Evolutionary conservation across 2,888 invertebrate species (phyloP).

Genomic region (Gymnosoma rotundatum): DNA sequence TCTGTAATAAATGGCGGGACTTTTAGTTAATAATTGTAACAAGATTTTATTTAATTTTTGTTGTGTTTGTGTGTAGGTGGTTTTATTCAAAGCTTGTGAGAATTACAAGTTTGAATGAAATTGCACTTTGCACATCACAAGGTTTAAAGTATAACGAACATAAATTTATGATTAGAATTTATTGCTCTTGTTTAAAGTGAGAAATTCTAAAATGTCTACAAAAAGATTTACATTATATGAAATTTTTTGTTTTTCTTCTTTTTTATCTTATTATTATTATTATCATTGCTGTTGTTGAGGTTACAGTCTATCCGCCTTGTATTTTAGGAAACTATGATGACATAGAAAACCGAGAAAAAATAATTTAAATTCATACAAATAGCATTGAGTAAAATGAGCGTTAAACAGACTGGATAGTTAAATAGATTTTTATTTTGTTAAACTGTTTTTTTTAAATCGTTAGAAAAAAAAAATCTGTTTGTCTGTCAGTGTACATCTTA

Average conservation of each 20-base stretch:
- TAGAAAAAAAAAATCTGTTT: neutral
- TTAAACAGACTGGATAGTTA: slow-evolving; percentile 4
- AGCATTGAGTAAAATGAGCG: slow-evolving; percentile 44
- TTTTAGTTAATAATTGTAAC: slow-evolving; percentile 62
- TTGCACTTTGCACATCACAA: slow-evolving; percentile 70
- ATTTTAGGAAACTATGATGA: slow-evolving; percentile 28
- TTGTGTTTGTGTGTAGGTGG: neutral
- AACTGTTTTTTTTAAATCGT: neutral
- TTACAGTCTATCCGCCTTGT: neutral
- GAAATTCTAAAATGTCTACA: slow-evolving; percentile 63
- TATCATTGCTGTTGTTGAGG: neutral
- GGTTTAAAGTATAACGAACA: slow-evolving; percentile 58
- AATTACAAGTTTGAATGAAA: slow-evolving; percentile 60
- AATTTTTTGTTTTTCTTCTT: slow-evolving; percentile 8
- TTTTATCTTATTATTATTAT: neutral
- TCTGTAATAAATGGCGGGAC: slow-evolving; percentile 54
- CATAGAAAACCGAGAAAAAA: slow-evolving; percentile 28
- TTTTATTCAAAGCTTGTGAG: slow-evolving; percentile 18
- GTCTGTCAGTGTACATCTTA: neutral
- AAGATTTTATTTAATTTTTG: slow-evolving; percentile 47
- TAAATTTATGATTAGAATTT: slow-evolving; percentile 67
- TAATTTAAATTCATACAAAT: slow-evolving; percentile 29
- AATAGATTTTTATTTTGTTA: slow-evolving; percentile 3
- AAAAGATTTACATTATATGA: slow-evolving; percentile 60
- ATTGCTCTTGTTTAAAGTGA: slow-evolving; percentile 69